Conservation (phyloP, 2,113 vertebrate genomes). For the Cyanoderma ruficeps region DNA sequence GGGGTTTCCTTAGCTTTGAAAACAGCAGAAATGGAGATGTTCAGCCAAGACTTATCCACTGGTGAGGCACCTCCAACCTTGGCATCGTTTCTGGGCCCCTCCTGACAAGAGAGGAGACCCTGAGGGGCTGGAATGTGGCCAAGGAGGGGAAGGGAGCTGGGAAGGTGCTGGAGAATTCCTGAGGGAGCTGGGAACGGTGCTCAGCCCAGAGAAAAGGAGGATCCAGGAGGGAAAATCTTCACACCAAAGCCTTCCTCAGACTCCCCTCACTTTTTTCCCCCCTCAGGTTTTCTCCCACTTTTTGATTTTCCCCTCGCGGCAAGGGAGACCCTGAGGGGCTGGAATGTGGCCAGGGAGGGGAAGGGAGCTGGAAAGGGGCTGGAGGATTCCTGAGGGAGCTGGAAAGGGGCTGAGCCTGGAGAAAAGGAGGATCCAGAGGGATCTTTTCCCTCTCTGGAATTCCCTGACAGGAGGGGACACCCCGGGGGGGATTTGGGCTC, state of each 20-base stretch:
- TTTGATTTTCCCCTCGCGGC: no score
- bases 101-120: accelerated
- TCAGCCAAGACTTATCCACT: no score
- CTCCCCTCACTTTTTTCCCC: no score
- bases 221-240: no score
- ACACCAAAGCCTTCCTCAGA: no score
- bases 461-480: neutral
- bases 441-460: neutral
- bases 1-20: neutral
- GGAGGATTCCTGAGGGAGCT: no score
- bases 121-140: accelerated
- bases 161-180: neutral
- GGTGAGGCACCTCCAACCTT: neutral
- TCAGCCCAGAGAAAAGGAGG: neutral
- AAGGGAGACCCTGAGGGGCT: no score
- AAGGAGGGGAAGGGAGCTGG: neutral
- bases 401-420: neutral
- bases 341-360: no score
- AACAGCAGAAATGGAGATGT: neutral
- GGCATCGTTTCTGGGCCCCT: neutral
- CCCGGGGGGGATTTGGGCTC: neutral
- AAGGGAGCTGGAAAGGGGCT: neutral
- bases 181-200: neutral
- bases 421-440: neutral
- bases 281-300: no score